Evolutionary conservation across 2,888 invertebrate species (phyloP), one percentile per base, ranked within the genome.

Genomic region (Lutraria lutraria): DNA sequence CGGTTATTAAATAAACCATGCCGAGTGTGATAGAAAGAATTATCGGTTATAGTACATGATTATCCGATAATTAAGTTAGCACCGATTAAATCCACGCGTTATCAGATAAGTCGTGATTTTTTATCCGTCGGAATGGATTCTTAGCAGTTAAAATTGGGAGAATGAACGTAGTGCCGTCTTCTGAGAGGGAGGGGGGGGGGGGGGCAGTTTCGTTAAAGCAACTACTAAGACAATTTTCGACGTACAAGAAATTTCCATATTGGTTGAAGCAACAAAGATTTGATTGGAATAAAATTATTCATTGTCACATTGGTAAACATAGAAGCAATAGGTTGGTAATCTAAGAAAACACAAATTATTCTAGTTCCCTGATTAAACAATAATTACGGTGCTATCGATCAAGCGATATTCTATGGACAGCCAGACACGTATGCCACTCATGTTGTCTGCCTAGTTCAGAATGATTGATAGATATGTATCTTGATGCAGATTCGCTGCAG

Each of bases 241-340:
- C 25, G 12, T n/a, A 25, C 63, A 25, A 12, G 25, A 68, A 68
- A 68, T 68, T 68, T 68, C 25, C 63, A 68, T 68, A 68, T 68
- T 60, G 60, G 19, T n/a, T 60, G 12, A 68, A 68, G 63, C 25
- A 34, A 34, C 34, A 34, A 34, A 8, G 72, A 72, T 31, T 10
- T 25, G 76, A 31, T 19, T 19, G 76, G 34, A 76, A 34, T 76
- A 31, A 34, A 13, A 76, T 34, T 76, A 76, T 76, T 31, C 76
- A 76, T 76, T 15, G 76, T 76, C 76, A 76, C 76, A 76, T 12
- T 76, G 76, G 76, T 31, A 76, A 76, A 76, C 76, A 76, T 76
- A 31, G 76, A 76, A 31, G 19, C 4, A 34, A 16, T 76, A 34
- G 13, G 31, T 16, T 31, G 31, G 76, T 76, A 76, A 76, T 76